A percentile compares a stretch with the other conserved stretches of the same genome.
phyloP scores from a whole-genome alignment of 92 coral and sea anemone species.

The Zoanthus solanderi region DNA sequence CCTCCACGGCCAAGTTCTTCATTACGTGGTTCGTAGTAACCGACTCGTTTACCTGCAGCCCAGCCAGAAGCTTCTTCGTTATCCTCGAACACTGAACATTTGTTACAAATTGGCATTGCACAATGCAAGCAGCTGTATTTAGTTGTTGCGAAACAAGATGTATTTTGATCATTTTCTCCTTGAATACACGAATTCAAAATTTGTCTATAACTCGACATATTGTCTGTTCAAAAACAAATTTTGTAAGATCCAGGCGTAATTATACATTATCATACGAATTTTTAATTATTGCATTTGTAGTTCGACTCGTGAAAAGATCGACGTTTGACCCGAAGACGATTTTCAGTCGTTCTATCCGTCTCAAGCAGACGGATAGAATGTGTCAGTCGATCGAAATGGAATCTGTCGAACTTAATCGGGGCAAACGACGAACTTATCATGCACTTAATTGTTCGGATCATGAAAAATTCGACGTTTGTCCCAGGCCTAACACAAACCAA shows the following conservation, averaged over 20 bases:
- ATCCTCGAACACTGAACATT: constrained; percentile 53
- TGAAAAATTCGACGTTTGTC: constrained; percentile 4
- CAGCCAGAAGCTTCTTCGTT: constrained; percentile 54
- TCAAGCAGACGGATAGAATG: not conserved
- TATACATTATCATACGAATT: constrained; percentile 22
- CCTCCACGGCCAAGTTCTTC: constrained; percentile 20
- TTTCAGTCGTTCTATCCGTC: constrained; percentile 29
- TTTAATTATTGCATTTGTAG: not conserved
- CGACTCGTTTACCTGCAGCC: constrained; percentile 52
- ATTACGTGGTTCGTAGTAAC: constrained; percentile 45
- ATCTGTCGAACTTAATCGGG: constrained; percentile 27
- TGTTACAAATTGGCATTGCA: constrained; percentile 46
- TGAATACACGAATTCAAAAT: not conserved
- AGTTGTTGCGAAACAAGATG: constrained; percentile 53
- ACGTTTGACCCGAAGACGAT: constrained; percentile 30
- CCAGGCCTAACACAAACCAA: not conserved
- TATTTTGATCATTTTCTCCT: constrained; percentile 5
- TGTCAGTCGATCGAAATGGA: constrained; percentile 29
- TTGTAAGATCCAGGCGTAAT: constrained; percentile 9
- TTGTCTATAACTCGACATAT: not conserved
- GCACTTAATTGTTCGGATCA: constrained; percentile 6
- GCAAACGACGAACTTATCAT: constrained; percentile 26
- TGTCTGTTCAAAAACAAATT: not conserved
- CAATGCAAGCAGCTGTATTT: constrained; percentile 57
- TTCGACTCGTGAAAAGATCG: constrained; percentile 9